Percentiles rank a stretch among this genome's conserved stretches.
Evolutionary conservation across 2,113 vertebrate species (phyloP).

Genomic region (Phrynosoma blainvillii): DNA sequence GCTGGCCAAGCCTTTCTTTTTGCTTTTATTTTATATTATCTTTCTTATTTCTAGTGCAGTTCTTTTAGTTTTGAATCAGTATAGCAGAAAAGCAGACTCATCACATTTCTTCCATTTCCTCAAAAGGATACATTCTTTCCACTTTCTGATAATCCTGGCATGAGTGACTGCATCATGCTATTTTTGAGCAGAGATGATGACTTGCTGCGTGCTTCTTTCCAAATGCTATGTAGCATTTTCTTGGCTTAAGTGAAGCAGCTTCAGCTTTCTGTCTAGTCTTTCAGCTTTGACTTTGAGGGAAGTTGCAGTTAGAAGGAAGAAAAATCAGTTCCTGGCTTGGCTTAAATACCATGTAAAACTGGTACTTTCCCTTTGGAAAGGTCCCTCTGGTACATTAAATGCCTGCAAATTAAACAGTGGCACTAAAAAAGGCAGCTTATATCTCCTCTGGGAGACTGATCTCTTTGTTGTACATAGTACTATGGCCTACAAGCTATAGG

Average conservation of each 20-base stretch:
- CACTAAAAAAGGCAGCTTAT: slow-evolving; percentile 32
- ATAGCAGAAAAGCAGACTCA: slow-evolving; percentile 2
- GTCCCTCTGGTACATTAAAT: slow-evolving; percentile 12
- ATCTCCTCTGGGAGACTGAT: background rate
- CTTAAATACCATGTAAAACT: slow-evolving; percentile 35
- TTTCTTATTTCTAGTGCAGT: background rate
- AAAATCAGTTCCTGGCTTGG: background rate
- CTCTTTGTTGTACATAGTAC: background rate
- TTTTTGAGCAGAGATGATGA: background rate
- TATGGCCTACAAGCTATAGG: slow-evolving; percentile 8
- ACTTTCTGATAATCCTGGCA: background rate
- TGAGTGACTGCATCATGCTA: background rate
- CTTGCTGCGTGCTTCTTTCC: background rate
- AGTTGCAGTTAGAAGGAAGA: background rate
- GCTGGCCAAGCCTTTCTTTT: background rate
- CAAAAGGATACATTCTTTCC: background rate
- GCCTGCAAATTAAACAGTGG: slow-evolving; percentile 30
- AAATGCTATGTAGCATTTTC: background rate
- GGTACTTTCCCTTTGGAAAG: slow-evolving; percentile 21
- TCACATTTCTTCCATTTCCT: slow-evolving; percentile 4
- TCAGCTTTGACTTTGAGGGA: slow-evolving; percentile 30
- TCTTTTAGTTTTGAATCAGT: background rate
- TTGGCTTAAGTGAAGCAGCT: background rate
- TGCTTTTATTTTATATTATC: slow-evolving; percentile 8
- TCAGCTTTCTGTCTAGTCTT: background rate